Base-by-base conservation (phyloP, 2,888 invertebrate genomes). In the Prosopocoilus inquinatus region DNA sequence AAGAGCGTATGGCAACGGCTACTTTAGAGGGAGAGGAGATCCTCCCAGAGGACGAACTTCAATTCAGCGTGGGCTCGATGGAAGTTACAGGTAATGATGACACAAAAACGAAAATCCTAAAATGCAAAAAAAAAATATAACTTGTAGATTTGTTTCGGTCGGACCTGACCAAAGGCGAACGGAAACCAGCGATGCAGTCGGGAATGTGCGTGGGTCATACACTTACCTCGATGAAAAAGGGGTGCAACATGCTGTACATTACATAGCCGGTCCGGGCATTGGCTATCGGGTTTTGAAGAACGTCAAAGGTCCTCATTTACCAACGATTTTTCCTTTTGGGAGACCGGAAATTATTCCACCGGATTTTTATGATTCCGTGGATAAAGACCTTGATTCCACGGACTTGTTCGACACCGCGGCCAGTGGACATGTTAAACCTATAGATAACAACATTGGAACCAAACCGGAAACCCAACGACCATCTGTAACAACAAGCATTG, bases 161-260 rank as follows among this genome's bases (percentile, higher is more conserved):
- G 89, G 89, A 1, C 90, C 90, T 0, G 90, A 90, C 69, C 89
- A 89, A 69, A 81, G 89, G 62, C 78, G 90, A 55, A 85, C 88
- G 0, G 90, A 90, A 74, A 84, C 84, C 61, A 88, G 88, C 59
- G 89, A 88, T 60, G 79, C 88, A 0, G 82, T 83, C 52, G 89
- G 89, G 11, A 82, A 89, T 61, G 88, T 89, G 1, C 78, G 88
- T 61, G 90, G 90, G 33, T 88, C 89, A 0, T 90, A 89, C 77
- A 88, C 89, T 0, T 90, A 88, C 70, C 75, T 90, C 12, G 90
- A 90, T 64, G 89, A 90, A 67, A 89, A 89, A 76, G 89, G 89
- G 1, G 84, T 88, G 20, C 89, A 89, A 71, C 84, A 80, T 54
- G 87, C 89, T 0, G 89, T 90, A 0, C 86, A 90, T 73, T 90